These are phyloP conservation scores for Cololabis saira DNA, from an alignment of 2,113 vertebrate species.

Conservation along the genomic window DNA sequence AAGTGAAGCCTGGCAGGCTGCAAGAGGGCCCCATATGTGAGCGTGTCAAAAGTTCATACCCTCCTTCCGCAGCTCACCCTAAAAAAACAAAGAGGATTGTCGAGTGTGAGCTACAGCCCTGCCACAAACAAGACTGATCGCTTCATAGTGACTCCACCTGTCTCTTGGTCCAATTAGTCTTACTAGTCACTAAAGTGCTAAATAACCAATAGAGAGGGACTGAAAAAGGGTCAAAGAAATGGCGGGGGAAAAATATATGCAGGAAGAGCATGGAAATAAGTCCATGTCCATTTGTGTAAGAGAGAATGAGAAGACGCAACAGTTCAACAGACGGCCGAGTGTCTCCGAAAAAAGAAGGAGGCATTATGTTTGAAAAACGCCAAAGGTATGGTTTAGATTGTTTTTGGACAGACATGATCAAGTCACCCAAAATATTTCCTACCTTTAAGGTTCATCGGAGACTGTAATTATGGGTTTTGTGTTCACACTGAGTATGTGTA, in stretches of 20 bases:
- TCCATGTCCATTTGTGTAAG: slow-evolving; percentile 1
- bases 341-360: background rate
- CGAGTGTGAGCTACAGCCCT: slow-evolving; percentile 43
- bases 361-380: no score
- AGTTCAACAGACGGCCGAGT: background rate
- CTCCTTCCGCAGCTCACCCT: slow-evolving; percentile 83
- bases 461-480: no score
- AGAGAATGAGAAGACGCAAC: slow-evolving; percentile 7
- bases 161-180: slow-evolving; percentile 87
- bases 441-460: no score
- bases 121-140: slow-evolving; percentile 88
- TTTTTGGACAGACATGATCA: no score
- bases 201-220: slow-evolving; percentile 67
- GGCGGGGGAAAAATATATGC: slow-evolving; percentile 2
- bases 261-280: slow-evolving; percentile 9
- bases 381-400: no score
- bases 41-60: slow-evolving; percentile 84
- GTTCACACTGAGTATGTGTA: no score
- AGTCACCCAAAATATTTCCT: no score
- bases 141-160: slow-evolving; percentile 86
- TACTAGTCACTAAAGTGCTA: slow-evolving; percentile 81
- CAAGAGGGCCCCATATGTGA: slow-evolving; percentile 38
- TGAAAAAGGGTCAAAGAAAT: slow-evolving; percentile 17
- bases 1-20: slow-evolving; percentile 35
- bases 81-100: slow-evolving; percentile 90